Base-by-base conservation (phyloP, 2,113 vertebrate species). In the Alligator mississippiensis region DNA sequence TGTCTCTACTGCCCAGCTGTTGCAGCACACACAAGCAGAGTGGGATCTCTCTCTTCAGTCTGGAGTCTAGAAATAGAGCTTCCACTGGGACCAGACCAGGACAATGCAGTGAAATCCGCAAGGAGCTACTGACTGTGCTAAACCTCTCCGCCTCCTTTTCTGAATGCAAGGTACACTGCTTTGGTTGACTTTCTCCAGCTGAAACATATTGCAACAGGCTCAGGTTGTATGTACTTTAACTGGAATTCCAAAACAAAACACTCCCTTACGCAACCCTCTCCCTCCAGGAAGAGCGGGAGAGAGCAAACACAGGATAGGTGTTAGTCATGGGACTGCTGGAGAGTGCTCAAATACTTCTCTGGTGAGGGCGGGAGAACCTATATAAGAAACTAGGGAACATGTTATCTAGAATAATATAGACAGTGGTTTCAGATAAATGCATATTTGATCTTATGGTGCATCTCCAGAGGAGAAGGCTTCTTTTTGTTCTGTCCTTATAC, bases 21-120 rank as follows among this genome's bases (percentile, higher is more conserved):
- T 38, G 38, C 38, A 38, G 38, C 38, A 38, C 4, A 5, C 38
- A 38, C 38, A 38, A 38, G 38, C 38, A 38, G 38, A 38, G 38
- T 38, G 38, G 38, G 38, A 38, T 38, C 38, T 38, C 38, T 38
- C 38, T 38, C 38, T 38, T 38, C 38, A 38, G 38, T 38, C 38
- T 38, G 38, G 38, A 38, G 38, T 38, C 38, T 38, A 38, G 38
- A 38, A 38, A 12, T 11, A 21, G 68, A 72, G 70, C 34, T 72
- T 72, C 24, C 3, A 16, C 54, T 1, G 1, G 30, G 0, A 5
- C 57, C 16, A 2, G 1, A 25, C n/a, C 0, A 1, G 21, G 60
- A 55, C 83, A 74, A 59, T 79, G n/a, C 9, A 68, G 27, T 13
- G 28, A 68, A 68, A 16, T 68, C 4, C 15, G 9, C 68, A 30